phyloP scores from a whole-genome alignment of 2,113 vertebrate genomes.

The Xenus cinereus region DNA sequence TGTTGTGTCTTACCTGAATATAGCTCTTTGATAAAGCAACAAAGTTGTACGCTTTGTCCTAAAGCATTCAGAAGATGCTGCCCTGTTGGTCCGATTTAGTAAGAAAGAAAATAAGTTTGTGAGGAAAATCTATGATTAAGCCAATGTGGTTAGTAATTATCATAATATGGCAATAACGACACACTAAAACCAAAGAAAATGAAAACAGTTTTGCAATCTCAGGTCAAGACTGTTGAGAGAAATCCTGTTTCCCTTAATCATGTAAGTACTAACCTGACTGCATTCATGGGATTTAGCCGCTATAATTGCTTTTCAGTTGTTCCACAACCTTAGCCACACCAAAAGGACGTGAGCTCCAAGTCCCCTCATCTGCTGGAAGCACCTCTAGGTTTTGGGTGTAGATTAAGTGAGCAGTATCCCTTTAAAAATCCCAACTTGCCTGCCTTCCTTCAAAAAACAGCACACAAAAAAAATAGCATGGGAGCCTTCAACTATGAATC shows the following conservation, averaged over 20 bases:
- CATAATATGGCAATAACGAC: not conserved
- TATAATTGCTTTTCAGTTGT: not conserved
- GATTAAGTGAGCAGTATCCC: not conserved
- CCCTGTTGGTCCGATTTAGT: not conserved
- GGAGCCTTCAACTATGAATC: not conserved
- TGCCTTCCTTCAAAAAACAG: not conserved
- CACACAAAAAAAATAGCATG: not conserved
- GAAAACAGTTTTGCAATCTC: not conserved
- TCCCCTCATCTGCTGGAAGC: not conserved
- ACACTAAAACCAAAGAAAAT: not conserved
- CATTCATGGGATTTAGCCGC: not conserved
- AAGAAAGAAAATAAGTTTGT: not conserved
- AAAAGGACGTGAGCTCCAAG: not conserved
- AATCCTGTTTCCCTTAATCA: not conserved
- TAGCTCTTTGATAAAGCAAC: not conserved
- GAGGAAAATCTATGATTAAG: not conserved
- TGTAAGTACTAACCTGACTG: not conserved
- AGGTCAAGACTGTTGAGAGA: not conserved
- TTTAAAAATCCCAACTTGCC: conserved; percentile 24
- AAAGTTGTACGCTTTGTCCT: not conserved
- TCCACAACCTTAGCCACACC: not conserved
- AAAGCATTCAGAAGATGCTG: not conserved
- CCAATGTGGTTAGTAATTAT: not conserved
- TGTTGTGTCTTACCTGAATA: not conserved
- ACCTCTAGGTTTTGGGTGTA: not conserved